These are phyloP conservation scores for Pteronotus mesoamericanus DNA, from an alignment of 2,797 vertebrate genomes.

Conservation along the genomic window DNA sequence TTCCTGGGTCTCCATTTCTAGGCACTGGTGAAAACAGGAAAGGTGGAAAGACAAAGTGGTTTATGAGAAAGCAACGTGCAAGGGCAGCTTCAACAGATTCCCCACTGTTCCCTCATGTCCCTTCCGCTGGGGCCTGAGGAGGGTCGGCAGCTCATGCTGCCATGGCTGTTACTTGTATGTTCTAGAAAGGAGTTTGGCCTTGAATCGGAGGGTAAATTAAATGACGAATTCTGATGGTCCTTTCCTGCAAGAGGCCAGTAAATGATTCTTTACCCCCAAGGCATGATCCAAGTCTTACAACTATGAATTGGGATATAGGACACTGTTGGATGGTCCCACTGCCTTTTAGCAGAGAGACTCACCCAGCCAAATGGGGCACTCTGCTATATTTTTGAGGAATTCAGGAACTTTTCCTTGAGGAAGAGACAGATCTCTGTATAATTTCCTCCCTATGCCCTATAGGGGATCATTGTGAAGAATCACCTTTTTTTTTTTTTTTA, in stretches of 20 bases:
- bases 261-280: neutral
- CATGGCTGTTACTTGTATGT: neutral
- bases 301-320: neutral
- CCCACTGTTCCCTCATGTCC: fast-evolving
- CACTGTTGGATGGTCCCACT: fast-evolving
- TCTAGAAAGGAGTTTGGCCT: neutral
- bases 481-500: neutral
- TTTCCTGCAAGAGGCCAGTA: neutral
- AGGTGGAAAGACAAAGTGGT: neutral
- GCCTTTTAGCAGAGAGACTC: neutral
- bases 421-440: neutral
- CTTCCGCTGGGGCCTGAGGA: fast-evolving
- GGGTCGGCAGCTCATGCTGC: neutral
- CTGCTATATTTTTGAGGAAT: neutral
- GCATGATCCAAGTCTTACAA: neutral
- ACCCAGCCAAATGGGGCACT: fast-evolving
- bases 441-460: neutral
- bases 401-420: neutral
- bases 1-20: neutral
- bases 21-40: neutral
- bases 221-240: neutral
- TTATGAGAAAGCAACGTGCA: neutral
- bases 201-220: neutral
- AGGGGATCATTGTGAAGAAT: neutral
- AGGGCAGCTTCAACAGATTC: neutral